Percentiles rank a stretch among this genome's conserved stretches.
Conservation (phyloP, 2,888 invertebrate species). For the Mellilla xanthometata region DNA sequence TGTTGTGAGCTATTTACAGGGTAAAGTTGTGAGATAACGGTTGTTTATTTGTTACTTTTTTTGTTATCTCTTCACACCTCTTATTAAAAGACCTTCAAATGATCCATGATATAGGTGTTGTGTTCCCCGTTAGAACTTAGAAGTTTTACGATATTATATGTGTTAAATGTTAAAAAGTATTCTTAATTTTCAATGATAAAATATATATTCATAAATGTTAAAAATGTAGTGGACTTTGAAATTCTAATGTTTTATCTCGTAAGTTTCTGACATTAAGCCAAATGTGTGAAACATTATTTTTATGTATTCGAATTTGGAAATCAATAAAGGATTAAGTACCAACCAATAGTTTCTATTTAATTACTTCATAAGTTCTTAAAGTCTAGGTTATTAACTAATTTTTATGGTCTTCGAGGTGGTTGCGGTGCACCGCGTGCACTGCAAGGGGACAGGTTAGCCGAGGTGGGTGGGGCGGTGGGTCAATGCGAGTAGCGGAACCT, state of each 20-base stretch:
- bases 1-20: conserved; percentile 75
- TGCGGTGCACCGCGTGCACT: too few species aligned
- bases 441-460: too few species aligned
- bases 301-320: conserved; percentile 62
- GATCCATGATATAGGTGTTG: conserved; percentile 61
- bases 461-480: too few species aligned
- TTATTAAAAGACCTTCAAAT: conserved; percentile 38
- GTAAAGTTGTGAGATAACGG: conserved; percentile 59
- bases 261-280: conserved; percentile 56
- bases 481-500: too few species aligned
- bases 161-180: conserved; percentile 75
- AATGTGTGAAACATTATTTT: conserved; percentile 60
- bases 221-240: conserved; percentile 62
- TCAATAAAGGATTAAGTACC: conserved; percentile 61
- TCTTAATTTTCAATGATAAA: conserved; percentile 59
- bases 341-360: conserved; percentile 27
- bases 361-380: too few species aligned
- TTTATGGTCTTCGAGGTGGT: too few species aligned
- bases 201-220: conserved; percentile 57
- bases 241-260: conserved; percentile 61
- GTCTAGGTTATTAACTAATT: too few species aligned
- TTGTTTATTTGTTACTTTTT: conserved; percentile 36
- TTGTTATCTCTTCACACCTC: conserved; percentile 42
- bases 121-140: conserved; percentile 63
- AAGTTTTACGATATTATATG: conserved; percentile 54